phyloP scores from a whole-genome alignment of 2,113 vertebrate species.

The Edolisoma coerulescens region DNA sequence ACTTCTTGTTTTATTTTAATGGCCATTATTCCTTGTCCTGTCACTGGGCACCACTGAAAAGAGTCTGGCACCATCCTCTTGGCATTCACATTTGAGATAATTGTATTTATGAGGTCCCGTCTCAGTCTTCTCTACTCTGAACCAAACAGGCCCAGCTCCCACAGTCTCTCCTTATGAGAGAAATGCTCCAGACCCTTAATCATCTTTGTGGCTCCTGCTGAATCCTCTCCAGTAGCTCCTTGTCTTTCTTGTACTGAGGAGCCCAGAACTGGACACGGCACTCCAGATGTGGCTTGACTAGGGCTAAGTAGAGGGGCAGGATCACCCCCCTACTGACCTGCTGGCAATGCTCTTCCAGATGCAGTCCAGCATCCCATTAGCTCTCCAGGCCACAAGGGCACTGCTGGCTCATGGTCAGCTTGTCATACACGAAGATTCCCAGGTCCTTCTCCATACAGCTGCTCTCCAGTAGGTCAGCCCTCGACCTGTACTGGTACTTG shows the following conservation, averaged over 20 bases:
- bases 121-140: background rate
- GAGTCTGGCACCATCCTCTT: background rate
- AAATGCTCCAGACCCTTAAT: background rate
- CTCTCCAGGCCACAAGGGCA: background rate
- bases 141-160: background rate
- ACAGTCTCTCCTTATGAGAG: background rate
- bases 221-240: background rate
- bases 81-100: background rate
- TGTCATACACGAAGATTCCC: background rate
- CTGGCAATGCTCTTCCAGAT: background rate
- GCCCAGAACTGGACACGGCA: background rate
- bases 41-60: background rate
- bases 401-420: background rate
- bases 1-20: background rate
- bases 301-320: rapidly evolving
- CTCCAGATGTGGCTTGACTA: background rate
- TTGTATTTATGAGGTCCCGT: background rate
- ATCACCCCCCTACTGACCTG: background rate
- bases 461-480: background rate
- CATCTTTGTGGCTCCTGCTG: background rate
- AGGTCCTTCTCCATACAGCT: background rate
- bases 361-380: background rate
- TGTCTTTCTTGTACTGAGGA: background rate
- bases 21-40: background rate
- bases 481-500: rapidly evolving